Evolutionary conservation across 2,797 vertebrate genomes (phyloP), one percentile per base, ranked within the genome.

Genomic region (Cuculus canorus): DNA sequence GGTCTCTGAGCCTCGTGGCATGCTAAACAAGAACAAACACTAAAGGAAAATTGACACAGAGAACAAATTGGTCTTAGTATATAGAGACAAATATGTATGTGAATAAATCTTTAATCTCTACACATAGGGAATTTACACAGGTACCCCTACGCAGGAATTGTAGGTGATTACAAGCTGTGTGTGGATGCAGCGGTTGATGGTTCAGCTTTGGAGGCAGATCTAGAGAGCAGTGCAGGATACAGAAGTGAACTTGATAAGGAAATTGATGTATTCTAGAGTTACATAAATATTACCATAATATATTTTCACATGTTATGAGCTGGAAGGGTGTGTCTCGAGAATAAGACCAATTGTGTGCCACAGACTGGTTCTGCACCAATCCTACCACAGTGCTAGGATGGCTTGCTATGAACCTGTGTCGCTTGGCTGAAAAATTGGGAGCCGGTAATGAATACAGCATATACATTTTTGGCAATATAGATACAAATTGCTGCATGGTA

Each of bases 121-220:
- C 6, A 45, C 53, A 50, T n/a, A 19, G 19, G 68, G 54, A 63
- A 63, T 41, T 39, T 24, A 57, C 13, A 37, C 9, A 47, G n/a
- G 30, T 30, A 14, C 7, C 25, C 24, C 28, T 33, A 23, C 24
- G 25, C 76, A 45, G 54, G n/a, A 16, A 18, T 13, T 39, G 32
- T 1, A 39, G 37, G 25, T 11, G 13, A 35, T 24, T 56, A 24
- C 17, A 35, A 65, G 41, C 35, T 56, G 41, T 48, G 17, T 9
- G 0, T 7, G 19, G n/a, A 48, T 56, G 18, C 11, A 30, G 54
- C 0, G 1, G 27, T 47, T 48, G 45, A 13, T 0, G 0, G 32
- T 15, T 54, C 48, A n/a, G 54, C 37, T 47, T n/a, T 35, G 65
- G 2, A 2, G 48, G 32, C 71, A 68, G 65, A 61, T 7, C 8